Base-by-base conservation (phyloP, 2,888 invertebrate genomes). In the Blastobasis lacticolella region DNA sequence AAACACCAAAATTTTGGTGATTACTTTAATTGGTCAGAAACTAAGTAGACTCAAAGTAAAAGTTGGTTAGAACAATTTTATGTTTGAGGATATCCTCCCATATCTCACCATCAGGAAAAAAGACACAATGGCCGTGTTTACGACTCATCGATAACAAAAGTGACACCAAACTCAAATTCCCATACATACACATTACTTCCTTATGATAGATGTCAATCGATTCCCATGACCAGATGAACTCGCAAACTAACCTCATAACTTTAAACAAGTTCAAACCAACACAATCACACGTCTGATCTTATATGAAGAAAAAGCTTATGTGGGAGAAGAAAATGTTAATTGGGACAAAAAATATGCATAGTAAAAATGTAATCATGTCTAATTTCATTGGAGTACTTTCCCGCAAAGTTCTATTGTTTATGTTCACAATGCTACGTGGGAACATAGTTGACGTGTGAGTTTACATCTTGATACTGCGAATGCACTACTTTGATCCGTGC, bases 401-500 rank as follows among this genome's bases (percentile, higher is more conserved):
- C 49, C 49, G 42, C 51, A 56, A 53, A 52, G 49, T 52, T 51
- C 58, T 53, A 63, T 66, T 64, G 63, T 66, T 55, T 37, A 45
- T 45, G 49, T 58, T 58, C 56, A 50, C 58, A 54, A 54, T 52
- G 54, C 44, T 45, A 42, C 62, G 61, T 68, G 68, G 55, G 68
- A 69, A 65, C 49, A 62, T 62, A 54, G 57, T 56, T 49, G 51
- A 48, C 45, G 48, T 50, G 50, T 49, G 56, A 54, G 55, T 45
- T 23, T 53, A 38, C 49, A 45, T 45, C n/a, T 48, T 38, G 54
- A 38, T 48, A 53, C 46, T 57, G 54, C 53, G 59, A 61, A 54
- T 57, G 52, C 9, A 44, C 55, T 43, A 10, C 54, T 57, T 56
- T 63, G 71, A 72, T 69, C 59, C 54, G 51, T 60, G 63, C 53